Percentiles rank a stretch among this genome's conserved stretches.
phyloP scores from a whole-genome alignment of 2,113 vertebrate genomes.

The Ia io region DNA sequence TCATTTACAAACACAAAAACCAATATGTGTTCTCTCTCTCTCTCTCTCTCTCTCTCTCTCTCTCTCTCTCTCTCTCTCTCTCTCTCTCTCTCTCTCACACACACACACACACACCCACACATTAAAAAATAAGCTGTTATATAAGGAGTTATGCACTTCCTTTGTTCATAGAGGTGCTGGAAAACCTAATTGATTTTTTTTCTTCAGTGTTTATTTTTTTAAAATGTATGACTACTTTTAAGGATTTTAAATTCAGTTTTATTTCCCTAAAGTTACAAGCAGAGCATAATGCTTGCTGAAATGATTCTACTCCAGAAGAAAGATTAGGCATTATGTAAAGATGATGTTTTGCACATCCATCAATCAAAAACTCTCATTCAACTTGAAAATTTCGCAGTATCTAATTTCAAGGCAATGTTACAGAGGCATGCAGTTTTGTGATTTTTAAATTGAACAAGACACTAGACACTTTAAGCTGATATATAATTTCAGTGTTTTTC shows the following conservation, averaged over 20 bases:
- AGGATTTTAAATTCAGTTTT: not conserved
- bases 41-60: not conserved
- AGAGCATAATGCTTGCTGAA: not conserved
- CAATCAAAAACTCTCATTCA: slow-evolving; percentile 39
- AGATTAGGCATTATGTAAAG: slow-evolving; percentile 5
- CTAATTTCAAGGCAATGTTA: slow-evolving; percentile 36
- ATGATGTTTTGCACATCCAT: not conserved
- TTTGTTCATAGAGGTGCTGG: not conserved
- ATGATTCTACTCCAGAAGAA: not conserved
- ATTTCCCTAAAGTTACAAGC: not conserved
- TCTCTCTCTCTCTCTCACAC: not conserved
- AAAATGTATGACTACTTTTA: not conserved
- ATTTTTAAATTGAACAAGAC: slow-evolving; percentile 39
- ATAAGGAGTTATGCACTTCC: accelerated
- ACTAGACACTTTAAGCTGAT: not conserved
- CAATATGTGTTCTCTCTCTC: not conserved
- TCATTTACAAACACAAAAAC: slow-evolving; percentile 2
- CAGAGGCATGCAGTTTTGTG: not conserved
- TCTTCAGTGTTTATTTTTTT: not conserved
- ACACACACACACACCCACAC: not conserved
- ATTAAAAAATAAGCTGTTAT: not conserved
- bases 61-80: not conserved
- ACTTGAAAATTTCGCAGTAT: not conserved
- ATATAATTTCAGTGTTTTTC: slow-evolving; percentile 3
- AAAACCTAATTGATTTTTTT: not conserved